Evolutionary conservation across 2,113 vertebrate species (phyloP), one percentile per base, ranked within the genome.

Genomic region (Gallinago undulata): DNA sequence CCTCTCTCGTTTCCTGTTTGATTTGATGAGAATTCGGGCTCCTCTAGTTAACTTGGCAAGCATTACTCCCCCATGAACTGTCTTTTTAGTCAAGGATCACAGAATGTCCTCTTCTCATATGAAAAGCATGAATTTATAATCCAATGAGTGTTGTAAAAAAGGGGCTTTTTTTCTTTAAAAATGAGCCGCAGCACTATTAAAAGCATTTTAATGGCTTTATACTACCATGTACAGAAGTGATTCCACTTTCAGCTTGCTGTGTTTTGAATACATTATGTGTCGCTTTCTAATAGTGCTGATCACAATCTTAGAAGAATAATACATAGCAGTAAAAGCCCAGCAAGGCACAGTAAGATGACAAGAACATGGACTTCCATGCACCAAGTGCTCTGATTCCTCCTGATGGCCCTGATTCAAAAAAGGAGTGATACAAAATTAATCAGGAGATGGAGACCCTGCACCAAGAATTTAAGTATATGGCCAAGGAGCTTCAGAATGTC

Each of bases 1-100:
- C 86, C 68, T 89, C 50, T 76, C 37, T 59, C 2, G 1, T 95
- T 96, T 97, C 95, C 93, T 92, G 25, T 83, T 91, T 70, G 41
- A 89, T 74, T 2, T 77, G 41, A 59, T 88, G 78, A 56, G 66
- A 91, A 57, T 90, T 85, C 1, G 3, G 39, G 37, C n/a, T 83
- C 14, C 56, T 76, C 47, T 35, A 55, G 22, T 91, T 93, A 66
- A 59, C 63, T 86, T 91, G 50, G 50, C 55, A 89, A 70, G 7
- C 6, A 2, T 43, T 93, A 28, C 35, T 88, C 55, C 62, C 55
- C 50, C 4, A 12, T 84, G 63, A 53, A 27, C 57, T 28, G 23
- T 53, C 48, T 25, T 62, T 89, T 45, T 63, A 70, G 43, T 73
- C 33, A 63, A 69, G n/a, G 45, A 47, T 85, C 78, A 86, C 59